phyloP scores from a whole-genome alignment of 1,140 invertebrate genomes.

The Drosophila rhopaloa region DNA sequence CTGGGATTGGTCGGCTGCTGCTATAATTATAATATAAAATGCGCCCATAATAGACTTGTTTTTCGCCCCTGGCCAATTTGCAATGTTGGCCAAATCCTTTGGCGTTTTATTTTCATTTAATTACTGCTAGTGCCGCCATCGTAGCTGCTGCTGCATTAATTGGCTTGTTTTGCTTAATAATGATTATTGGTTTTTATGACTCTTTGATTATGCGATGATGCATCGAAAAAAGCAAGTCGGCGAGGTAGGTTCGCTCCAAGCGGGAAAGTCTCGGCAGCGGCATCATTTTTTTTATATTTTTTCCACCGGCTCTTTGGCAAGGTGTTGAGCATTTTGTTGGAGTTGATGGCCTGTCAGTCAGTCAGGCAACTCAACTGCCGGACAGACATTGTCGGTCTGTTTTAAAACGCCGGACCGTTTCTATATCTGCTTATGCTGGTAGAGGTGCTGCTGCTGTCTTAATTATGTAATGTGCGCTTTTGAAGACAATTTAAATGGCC shows the following conservation, averaged over 20 bases:
- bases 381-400: conserved; percentile 41
- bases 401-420: conserved; percentile 31
- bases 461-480: conserved; percentile 80
- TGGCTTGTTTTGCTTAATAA: conserved; percentile 83
- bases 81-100: conserved; percentile 69
- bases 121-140: conserved; percentile 50
- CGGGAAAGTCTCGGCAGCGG: conserved; percentile 52
- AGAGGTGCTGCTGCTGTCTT: conserved; percentile 64
- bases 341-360: conserved; percentile 75
- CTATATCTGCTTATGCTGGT: conserved; percentile 35
- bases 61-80: conserved; percentile 23
- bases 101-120: conserved; percentile 81
- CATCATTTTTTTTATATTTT: conserved; percentile 7
- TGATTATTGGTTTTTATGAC: conserved; percentile 83
- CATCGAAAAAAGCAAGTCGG: conserved; percentile 67
- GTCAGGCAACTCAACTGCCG: conserved; percentile 55
- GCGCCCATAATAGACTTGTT: conserved; percentile 63
- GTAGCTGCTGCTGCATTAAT: conserved; percentile 64
- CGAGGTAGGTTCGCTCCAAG: conserved; percentile 22
- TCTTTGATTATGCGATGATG: conserved; percentile 83
- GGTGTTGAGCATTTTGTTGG: conserved; percentile 77
- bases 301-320: conserved; percentile 39
- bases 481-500: conserved; percentile 76
- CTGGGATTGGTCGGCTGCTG: conserved; percentile 11
- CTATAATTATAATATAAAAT: conserved; percentile 68